These are phyloP conservation scores for Rhynchotus rufescens DNA, from an alignment of 2,797 vertebrate genomes.

Conservation along the genomic window DNA sequence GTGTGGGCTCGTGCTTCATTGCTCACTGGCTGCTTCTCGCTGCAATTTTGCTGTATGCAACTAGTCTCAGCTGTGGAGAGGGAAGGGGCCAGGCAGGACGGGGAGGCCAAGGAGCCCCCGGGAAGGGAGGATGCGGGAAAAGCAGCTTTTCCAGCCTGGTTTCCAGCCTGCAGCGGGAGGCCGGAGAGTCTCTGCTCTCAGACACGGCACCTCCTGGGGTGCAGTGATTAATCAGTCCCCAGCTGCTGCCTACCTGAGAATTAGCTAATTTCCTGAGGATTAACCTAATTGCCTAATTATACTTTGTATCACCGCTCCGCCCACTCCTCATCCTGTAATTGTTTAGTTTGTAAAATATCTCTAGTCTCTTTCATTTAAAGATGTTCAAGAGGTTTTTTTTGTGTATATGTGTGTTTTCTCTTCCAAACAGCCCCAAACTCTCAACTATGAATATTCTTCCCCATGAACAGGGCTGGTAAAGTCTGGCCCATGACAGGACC, in stretches of 20 bases:
- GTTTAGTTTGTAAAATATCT: constrained; percentile 7
- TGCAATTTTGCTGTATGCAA: too few species aligned
- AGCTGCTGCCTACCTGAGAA: constrained; percentile 27
- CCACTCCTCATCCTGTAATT: background rate
- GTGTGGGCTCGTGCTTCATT: background rate
- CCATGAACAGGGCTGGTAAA: background rate
- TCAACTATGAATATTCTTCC: background rate
- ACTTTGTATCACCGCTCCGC: background rate
- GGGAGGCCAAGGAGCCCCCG: background rate
- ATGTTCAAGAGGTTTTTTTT: background rate
- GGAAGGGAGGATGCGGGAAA: background rate
- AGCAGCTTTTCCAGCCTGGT: background rate
- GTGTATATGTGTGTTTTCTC: background rate
- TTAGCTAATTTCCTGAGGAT: constrained; percentile 26
- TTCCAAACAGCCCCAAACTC: background rate
- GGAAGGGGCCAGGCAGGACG: background rate
- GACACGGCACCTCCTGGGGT: background rate
- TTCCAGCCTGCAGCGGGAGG: background rate
- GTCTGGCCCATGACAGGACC: background rate
- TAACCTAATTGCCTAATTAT: constrained; percentile 19
- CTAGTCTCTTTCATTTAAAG: background rate
- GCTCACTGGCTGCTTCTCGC: too few species aligned
- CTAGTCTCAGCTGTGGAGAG: background rate
- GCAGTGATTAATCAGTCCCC: background rate
- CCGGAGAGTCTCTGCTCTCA: background rate